Conservation (phyloP, 2,797 vertebrate species). For the Gallinago nigripennis region DNA sequence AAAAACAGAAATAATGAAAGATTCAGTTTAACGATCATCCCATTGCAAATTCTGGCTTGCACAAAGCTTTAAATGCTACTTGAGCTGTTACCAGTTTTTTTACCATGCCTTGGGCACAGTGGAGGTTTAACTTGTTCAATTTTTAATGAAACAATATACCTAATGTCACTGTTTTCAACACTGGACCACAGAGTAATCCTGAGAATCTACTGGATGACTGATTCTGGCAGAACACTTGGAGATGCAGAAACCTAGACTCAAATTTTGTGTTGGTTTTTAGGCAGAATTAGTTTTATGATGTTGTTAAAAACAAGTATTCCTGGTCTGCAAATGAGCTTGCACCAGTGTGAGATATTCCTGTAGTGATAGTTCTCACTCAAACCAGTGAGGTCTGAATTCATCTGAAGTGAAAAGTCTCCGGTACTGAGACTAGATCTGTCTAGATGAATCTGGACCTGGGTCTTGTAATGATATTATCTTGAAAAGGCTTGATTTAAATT, state of each 20-base stretch:
- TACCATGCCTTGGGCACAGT: not conserved
- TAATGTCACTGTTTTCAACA: not conserved
- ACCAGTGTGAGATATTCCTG: not conserved
- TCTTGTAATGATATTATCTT: not conserved
- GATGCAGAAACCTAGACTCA: not conserved
- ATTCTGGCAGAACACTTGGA: not conserved
- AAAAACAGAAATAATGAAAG: not conserved
- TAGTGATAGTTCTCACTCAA: not conserved
- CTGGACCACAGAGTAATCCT: not conserved
- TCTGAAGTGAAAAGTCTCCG: not conserved
- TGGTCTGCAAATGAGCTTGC: not conserved
- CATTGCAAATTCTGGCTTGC: not conserved
- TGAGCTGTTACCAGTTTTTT: not conserved
- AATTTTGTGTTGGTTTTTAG: not conserved
- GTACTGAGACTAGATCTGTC: not conserved
- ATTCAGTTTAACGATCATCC: not conserved
- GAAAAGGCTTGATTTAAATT: not conserved
- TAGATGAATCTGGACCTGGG: not conserved
- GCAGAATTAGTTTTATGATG: not conserved
- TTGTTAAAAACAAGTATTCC: not conserved
- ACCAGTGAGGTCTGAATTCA: not conserved
- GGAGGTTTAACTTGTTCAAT: not conserved
- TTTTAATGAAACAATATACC: not conserved
- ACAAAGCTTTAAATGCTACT: not conserved
- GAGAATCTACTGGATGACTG: not conserved